A percentile compares a stretch with the other conserved stretches of the same genome.
Evolutionary conservation across 2,888 invertebrate species (phyloP).

Genomic region (Quadroppia sp.): DNA sequence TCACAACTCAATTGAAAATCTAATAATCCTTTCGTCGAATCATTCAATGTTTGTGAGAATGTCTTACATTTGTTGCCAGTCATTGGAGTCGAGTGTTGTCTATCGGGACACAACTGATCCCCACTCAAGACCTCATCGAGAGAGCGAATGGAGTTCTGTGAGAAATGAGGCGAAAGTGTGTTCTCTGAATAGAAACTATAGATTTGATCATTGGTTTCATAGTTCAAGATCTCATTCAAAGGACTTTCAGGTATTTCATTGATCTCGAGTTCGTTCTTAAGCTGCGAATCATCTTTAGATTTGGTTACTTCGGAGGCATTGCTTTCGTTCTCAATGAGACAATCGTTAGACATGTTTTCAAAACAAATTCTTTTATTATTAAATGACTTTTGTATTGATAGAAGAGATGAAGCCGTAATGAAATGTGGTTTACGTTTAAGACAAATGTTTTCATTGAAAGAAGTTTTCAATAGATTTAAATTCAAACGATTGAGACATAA

Average conservation of each 20-base stretch:
- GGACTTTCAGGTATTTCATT: conserved; percentile 30
- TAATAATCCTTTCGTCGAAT: neutral
- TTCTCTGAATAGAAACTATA: conserved; percentile 26
- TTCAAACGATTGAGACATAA: conserved; percentile 6
- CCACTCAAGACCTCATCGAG: neutral
- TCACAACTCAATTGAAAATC: neutral
- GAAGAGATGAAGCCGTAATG: neutral
- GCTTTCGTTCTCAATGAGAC: neutral
- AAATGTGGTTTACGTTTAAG: neutral
- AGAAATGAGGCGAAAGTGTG: neutral
- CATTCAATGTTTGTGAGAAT: conserved; percentile 7
- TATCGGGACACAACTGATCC: neutral
- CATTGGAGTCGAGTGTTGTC: conserved; percentile 19
- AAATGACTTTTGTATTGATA: neutral
- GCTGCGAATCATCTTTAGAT: neutral
- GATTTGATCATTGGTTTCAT: neutral
- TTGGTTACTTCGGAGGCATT: neutral
- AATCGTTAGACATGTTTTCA: neutral
- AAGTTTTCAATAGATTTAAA: neutral
- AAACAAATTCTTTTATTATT: conserved; percentile 20
- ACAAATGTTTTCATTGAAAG: neutral
- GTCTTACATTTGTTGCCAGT: conserved; percentile 1
- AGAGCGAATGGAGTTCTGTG: neutral
- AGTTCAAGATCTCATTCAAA: conserved; percentile 3
- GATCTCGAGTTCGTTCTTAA: neutral